Evolutionary conservation across 2,888 invertebrate genomes (phyloP).

Genomic region (Latheticus oryzae): DNA sequence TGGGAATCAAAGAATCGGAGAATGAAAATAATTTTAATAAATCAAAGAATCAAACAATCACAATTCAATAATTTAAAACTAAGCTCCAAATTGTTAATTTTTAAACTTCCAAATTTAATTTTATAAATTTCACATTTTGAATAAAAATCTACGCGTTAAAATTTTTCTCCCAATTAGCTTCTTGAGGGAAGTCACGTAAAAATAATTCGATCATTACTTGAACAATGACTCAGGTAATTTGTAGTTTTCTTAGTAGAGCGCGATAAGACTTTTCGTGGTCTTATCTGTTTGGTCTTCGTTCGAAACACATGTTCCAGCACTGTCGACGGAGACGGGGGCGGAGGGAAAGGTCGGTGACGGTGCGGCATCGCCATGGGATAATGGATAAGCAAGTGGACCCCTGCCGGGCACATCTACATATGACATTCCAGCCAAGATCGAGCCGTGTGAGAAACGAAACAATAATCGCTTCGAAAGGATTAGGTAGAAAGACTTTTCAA

Average conservation of each 20-base stretch:
- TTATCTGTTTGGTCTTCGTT: constrained; percentile 28
- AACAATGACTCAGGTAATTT: constrained; percentile 40
- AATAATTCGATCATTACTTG: constrained; percentile 35
- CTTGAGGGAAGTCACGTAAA: constrained; percentile 9
- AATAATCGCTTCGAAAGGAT: constrained; percentile 49
- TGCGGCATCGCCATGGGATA: constrained; percentile 53
- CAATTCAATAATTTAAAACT: too few species aligned
- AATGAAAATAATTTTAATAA: too few species aligned
- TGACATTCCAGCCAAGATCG: constrained; percentile 55
- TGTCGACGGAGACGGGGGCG: constrained; percentile 13
- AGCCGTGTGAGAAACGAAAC: constrained; percentile 59
- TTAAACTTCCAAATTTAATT: too few species aligned
- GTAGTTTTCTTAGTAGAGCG: constrained; percentile 31
- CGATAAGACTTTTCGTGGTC: constrained; percentile 35
- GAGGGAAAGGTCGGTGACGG: constrained; percentile 43
- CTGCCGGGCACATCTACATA: constrained; percentile 57
- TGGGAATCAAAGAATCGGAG: too few species aligned
- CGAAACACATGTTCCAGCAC: constrained; percentile 37
- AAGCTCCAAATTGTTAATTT: too few species aligned
- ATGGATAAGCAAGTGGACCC: constrained; percentile 50
- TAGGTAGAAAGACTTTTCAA: constrained; percentile 14
- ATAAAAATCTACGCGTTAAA: too few species aligned
- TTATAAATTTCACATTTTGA: too few species aligned
- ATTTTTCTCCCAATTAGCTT: constrained; percentile 7
- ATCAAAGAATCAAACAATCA: too few species aligned